Base-by-base conservation (phyloP, 2,888 invertebrate genomes). In the Heliconius ethilla region DNA sequence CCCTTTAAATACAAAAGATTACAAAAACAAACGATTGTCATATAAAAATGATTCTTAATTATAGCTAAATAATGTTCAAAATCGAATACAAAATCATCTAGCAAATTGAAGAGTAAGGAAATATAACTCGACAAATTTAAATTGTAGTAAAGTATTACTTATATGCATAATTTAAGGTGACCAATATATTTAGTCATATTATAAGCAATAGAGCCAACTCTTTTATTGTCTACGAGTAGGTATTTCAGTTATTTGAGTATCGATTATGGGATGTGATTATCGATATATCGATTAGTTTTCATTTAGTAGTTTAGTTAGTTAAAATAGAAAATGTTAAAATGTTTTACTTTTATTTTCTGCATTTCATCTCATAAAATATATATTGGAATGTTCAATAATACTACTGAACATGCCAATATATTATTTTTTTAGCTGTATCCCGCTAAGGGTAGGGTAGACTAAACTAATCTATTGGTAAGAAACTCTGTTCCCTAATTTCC, bases 111-210 rank as follows among this genome's bases (percentile, higher is more conserved):
- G 2, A 69, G 27, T 15, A 7, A 2, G 40, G 40, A 40, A 69
- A 40, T 25, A 40, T 40, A 45, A 69, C 7, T n/a, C 7, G n/a
- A 45, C 40, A 69, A 40, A 27, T 69, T 69, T 25, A 25, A 25
- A 69, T 1, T 9, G 15, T 15, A 40, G 6, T 25, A 45, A 40
- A 40, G 40, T 69, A 25, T 25, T 45, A 40, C 7, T 25, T 11
- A 40, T 3, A 18, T 40, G 25, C 15, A 40, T 40, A 27, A 11
- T 25, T 69, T 69, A 25, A 72, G 25, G 10, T 37, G 72, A 59
- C 33, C 72, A 37, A 33, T 72, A 15, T 5, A 29, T 72, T 72
- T 72, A 59, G 59, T 72, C 72, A 37, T n/a, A n/a, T 18, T 59
- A 59, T 59, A 59, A 3, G 37, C 59, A 72, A 59, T 37, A 59